These are phyloP conservation scores for Andricus quercusramuli DNA, from an alignment of 2,888 invertebrate genomes.

Conservation along the genomic window DNA sequence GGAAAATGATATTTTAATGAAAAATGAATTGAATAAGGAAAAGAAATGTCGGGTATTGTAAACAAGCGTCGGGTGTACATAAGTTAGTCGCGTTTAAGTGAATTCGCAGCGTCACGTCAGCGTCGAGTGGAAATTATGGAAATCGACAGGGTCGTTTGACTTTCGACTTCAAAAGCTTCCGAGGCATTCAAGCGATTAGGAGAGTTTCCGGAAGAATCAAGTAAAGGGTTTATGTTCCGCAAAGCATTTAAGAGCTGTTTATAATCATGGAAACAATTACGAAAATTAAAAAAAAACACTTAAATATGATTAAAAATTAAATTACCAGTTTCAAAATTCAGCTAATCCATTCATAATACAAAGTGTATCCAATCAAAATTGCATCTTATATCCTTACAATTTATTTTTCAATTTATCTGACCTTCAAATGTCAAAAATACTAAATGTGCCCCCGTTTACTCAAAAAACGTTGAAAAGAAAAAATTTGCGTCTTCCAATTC, in stretches of 20 bases:
- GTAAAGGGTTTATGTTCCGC: conserved; percentile 38
- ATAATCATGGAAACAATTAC: conserved; percentile 33
- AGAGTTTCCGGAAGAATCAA: conserved; percentile 42
- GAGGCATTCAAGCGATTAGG: conserved; percentile 52
- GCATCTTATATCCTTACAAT: not conserved
- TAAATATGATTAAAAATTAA: not conserved
- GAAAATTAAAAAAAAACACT: not conserved
- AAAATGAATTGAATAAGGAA: not conserved
- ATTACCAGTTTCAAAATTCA: not conserved
- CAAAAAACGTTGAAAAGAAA: too few relatives aligned
- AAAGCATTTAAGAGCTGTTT: conserved; percentile 15
- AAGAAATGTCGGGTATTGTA: conserved; percentile 19
- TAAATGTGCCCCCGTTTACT: too few relatives aligned
- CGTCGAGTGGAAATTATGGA: conserved; percentile 39
- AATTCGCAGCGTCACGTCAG: conserved; percentile 41
- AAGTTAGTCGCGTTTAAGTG: conserved; percentile 36
- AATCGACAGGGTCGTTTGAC: conserved; percentile 47
- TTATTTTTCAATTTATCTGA: not conserved
- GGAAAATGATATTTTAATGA: not conserved
- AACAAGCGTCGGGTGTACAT: conserved; percentile 25
- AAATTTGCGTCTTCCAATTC: too few relatives aligned
- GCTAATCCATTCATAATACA: too few relatives aligned
- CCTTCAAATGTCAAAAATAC: too few relatives aligned
- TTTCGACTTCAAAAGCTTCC: conserved; percentile 50
- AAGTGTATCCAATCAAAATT: too few relatives aligned